Percentiles rank a stretch among this genome's conserved stretches.
Conservation (phyloP, 2,888 invertebrate species). For the Chymomyza caudatula region DNA sequence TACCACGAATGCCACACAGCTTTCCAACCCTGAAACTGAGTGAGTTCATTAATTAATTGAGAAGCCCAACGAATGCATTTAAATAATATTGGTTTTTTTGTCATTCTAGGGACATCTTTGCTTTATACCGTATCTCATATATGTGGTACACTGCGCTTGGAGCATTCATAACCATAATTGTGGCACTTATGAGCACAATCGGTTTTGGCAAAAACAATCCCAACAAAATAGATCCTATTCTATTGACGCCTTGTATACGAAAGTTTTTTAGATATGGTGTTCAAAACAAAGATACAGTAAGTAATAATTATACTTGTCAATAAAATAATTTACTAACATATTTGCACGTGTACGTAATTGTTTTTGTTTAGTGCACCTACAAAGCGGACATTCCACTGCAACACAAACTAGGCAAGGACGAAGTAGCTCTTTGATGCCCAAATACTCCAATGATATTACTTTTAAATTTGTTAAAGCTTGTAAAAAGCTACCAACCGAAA, state of each 20-base stretch:
- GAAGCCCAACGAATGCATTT: not conserved
- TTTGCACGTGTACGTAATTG: not conserved
- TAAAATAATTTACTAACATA: not conserved
- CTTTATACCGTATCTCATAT: slow-evolving; percentile 85
- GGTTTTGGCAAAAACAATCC: slow-evolving; percentile 79
- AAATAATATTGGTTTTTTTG: not conserved
- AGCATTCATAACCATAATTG: slow-evolving; percentile 80
- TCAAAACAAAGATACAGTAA: slow-evolving; percentile 26
- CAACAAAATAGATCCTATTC: slow-evolving; percentile 80
- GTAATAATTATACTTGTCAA: not conserved
- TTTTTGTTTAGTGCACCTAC: slow-evolving; percentile 47
- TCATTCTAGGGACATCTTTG: slow-evolving; percentile 71
- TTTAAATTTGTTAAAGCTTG: not conserved
- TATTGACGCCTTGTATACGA: slow-evolving; percentile 82
- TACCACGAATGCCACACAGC: slow-evolving; percentile 44
- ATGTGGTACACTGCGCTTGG: slow-evolving; percentile 87
- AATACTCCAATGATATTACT: not conserved
- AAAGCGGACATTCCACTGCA: slow-evolving; percentile 63
- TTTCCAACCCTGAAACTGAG: slow-evolving; percentile 47
- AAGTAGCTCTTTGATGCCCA: slow-evolving; percentile 60
- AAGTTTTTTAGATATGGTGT: slow-evolving; percentile 43
- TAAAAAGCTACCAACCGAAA: too few relatives aligned
- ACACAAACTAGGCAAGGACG: slow-evolving; percentile 55
- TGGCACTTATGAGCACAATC: slow-evolving; percentile 73
- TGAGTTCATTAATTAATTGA: slow-evolving; percentile 39